Percentiles rank a stretch among this genome's conserved stretches.
Evolutionary conservation across 2,113 vertebrate species (phyloP).

Genomic region (Boleophthalmus pectinirostris): DNA sequence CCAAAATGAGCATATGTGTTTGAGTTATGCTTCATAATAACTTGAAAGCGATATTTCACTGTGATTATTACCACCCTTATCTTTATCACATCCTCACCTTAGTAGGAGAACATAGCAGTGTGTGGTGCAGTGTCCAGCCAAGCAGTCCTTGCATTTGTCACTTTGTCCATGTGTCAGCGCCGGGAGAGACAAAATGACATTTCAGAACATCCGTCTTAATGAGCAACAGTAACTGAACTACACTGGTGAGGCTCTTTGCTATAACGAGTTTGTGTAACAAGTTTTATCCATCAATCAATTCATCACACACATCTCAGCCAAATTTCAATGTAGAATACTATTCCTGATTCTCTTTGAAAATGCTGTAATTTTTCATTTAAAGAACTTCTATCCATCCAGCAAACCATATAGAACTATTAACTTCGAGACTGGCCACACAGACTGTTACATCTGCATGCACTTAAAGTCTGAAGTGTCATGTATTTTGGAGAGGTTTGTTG

Average conservation of each 20-base stretch:
- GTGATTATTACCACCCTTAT: constrained; percentile 71
- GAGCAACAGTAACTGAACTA: constrained; percentile 49
- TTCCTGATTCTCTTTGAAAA: background rate
- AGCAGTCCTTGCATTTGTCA: constrained; percentile 77
- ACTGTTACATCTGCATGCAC: constrained; percentile 24
- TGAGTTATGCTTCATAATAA: constrained; percentile 37
- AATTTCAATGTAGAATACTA: background rate
- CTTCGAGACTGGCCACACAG: constrained; percentile 31
- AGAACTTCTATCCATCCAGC: background rate
- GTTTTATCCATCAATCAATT: background rate
- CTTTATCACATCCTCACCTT: constrained; percentile 72
- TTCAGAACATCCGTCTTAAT: constrained; percentile 71
- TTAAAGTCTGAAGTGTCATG: constrained; percentile 36
- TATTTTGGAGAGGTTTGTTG: constrained; percentile 44
- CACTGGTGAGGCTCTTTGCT: background rate
- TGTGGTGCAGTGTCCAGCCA: constrained; percentile 73
- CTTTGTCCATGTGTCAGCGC: constrained; percentile 70
- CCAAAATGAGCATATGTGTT: constrained; percentile 46
- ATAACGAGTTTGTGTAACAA: background rate
- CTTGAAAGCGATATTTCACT: constrained; percentile 74
- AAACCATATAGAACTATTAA: background rate
- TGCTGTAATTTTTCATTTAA: background rate
- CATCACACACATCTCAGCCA: background rate
- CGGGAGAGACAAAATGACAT: constrained; percentile 67
- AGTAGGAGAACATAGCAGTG: constrained; percentile 78